phyloP scores from a whole-genome alignment of 2,888 invertebrate species.

The Pyralis farinalis region DNA sequence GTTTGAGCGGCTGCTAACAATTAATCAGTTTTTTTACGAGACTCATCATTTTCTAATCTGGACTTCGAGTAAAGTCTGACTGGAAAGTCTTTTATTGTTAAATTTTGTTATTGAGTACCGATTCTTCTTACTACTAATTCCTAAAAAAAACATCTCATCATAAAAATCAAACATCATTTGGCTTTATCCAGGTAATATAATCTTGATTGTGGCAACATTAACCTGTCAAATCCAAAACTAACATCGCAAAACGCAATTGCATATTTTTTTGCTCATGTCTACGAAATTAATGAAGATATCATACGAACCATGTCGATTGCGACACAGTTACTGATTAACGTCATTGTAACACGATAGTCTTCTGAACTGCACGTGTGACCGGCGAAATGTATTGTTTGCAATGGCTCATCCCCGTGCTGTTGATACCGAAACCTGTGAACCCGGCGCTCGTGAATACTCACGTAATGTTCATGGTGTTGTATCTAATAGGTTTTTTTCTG shows the following conservation, averaged over 20 bases:
- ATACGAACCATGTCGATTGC: conserved; percentile 54
- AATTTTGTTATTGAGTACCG: no score
- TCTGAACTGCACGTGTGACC: conserved; percentile 20
- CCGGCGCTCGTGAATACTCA: conserved; percentile 97
- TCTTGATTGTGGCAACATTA: neutral
- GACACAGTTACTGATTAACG: conserved; percentile 32
- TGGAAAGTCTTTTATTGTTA: no score
- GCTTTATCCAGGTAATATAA: no score
- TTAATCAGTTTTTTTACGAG: no score
- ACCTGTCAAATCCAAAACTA: conserved; percentile 22
- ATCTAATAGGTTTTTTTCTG: conserved; percentile 97
- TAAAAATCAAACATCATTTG: no score
- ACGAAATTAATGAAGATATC: conserved; percentile 39
- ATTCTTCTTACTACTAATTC: no score
- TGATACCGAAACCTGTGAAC: conserved; percentile 98
- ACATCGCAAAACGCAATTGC: conserved; percentile 32
- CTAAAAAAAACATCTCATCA: no score
- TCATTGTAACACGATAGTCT: conserved; percentile 32
- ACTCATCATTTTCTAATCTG: no score
- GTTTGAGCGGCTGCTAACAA: no score
- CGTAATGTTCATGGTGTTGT: conserved; percentile 98
- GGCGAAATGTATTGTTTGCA: conserved; percentile 95
- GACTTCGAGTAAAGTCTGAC: no score
- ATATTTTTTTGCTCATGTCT: conserved; percentile 20
- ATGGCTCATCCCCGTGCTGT: conserved; percentile 97